A percentile compares a stretch with the other conserved stretches of the same genome.
These are phyloP conservation scores for Craniophora ligustri DNA, from an alignment of 2,888 invertebrate species.

Conservation along the genomic window DNA sequence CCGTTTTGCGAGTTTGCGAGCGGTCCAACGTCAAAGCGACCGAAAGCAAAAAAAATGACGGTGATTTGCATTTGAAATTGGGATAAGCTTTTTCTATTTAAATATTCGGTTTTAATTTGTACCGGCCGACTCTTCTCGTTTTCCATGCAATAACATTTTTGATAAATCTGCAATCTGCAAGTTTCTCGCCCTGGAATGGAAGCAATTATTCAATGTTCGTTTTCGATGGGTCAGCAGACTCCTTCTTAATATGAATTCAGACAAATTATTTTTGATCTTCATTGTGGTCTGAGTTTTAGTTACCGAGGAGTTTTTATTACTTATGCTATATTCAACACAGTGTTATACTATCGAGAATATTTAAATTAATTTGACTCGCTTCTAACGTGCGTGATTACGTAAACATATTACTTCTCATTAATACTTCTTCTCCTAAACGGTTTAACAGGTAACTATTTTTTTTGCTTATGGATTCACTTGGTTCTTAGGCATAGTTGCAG, in stretches of 20 bases:
- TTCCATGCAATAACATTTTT: slow-evolving; percentile 1
- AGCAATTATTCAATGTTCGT: slow-evolving; percentile 2
- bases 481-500: too few relatives aligned
- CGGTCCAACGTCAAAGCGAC: slow-evolving; percentile 47
- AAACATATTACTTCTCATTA: too few relatives aligned
- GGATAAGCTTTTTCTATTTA: slow-evolving; percentile 44
- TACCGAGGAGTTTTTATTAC: too few relatives aligned
- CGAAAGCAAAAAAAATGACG: slow-evolving; percentile 39
- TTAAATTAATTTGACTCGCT: too few relatives aligned
- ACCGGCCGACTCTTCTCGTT: not conserved
- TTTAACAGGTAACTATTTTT: too few relatives aligned
- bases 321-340: too few relatives aligned
- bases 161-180: slow-evolving; percentile 2
- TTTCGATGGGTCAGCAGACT: not conserved
- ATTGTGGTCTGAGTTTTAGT: too few relatives aligned
- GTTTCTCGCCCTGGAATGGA: slow-evolving; percentile 6
- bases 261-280: too few relatives aligned
- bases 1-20: slow-evolving; percentile 61
- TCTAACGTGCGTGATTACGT: too few relatives aligned
- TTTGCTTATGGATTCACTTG: too few relatives aligned
- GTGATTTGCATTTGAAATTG: slow-evolving; percentile 55
- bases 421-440: too few relatives aligned
- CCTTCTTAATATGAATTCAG: not conserved
- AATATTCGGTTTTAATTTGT: slow-evolving; percentile 33
- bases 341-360: too few relatives aligned